phyloP scores from a whole-genome alignment of 2,888 invertebrate genomes.

The Philaethria dido region DNA sequence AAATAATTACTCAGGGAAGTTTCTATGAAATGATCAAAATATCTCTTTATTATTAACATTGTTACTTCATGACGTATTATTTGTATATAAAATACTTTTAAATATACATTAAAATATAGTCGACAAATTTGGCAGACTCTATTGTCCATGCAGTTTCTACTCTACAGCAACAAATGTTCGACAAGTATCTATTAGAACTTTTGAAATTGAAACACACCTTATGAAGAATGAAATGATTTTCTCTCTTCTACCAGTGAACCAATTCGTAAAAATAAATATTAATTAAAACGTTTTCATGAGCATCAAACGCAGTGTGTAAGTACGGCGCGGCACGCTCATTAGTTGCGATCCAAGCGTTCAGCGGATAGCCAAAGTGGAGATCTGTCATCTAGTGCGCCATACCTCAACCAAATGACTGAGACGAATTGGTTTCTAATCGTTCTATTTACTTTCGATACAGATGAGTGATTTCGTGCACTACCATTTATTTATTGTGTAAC shows the following conservation, averaged over 20 bases:
- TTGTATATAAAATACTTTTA: too few relatives aligned
- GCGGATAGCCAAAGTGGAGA: slow-evolving; percentile 47
- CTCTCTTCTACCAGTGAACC: neutral
- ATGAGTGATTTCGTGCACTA: slow-evolving; percentile 42
- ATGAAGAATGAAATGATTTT: neutral
- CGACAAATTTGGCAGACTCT: too few relatives aligned
- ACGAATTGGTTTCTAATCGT: slow-evolving; percentile 47
- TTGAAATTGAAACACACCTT: too few relatives aligned
- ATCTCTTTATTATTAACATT: too few relatives aligned
- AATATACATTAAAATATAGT: too few relatives aligned
- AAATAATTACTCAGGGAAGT: too few relatives aligned
- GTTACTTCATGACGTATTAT: too few relatives aligned
- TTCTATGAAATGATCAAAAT: too few relatives aligned
- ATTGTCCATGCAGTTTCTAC: too few relatives aligned
- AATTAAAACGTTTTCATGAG: slow-evolving; percentile 18
- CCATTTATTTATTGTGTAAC: slow-evolving; percentile 23
- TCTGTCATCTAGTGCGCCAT: slow-evolving; percentile 57
- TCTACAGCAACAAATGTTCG: too few relatives aligned
- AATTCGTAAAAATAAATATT: slow-evolving; percentile 1
- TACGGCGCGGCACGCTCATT: slow-evolving; percentile 62
- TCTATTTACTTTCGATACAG: slow-evolving; percentile 35
- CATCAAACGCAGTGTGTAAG: slow-evolving; percentile 35
- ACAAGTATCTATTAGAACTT: too few relatives aligned
- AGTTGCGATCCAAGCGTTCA: slow-evolving; percentile 54
- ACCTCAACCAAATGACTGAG: slow-evolving; percentile 51